Conservation (phyloP, 2,888 invertebrate genomes). For the Agrilus cyanescens region DNA sequence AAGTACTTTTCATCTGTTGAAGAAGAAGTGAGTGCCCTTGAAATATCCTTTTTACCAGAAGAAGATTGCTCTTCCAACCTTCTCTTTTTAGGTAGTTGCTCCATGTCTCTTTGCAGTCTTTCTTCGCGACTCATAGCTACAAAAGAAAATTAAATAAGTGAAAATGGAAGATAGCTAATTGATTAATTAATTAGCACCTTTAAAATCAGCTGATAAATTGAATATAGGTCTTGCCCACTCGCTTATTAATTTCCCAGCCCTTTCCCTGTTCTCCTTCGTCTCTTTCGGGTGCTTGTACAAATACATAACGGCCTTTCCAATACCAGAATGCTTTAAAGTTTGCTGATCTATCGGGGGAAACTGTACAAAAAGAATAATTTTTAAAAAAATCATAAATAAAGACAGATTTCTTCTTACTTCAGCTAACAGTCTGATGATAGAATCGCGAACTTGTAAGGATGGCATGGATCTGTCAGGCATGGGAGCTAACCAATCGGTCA, state of each 20-base stretch:
- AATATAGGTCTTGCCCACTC: conserved; percentile 99
- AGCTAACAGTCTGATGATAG: conserved; percentile 63
- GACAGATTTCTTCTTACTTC: conserved; percentile 47
- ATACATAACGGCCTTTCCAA: conserved; percentile 99
- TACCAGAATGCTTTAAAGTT: conserved; percentile 87
- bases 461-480: conserved; percentile 96
- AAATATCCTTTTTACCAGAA: conserved; percentile 45
- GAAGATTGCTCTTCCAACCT: conserved; percentile 38
- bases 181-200: conserved; percentile 37
- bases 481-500: conserved; percentile 97
- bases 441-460: conserved; percentile 83
- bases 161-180: too few relatives aligned
- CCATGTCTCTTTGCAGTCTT: conserved; percentile 81
- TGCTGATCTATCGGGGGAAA: conserved; percentile 84
- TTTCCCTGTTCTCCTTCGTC: conserved; percentile 80
- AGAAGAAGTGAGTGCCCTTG: conserved; percentile 45
- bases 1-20: conserved; percentile 45
- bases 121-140: conserved; percentile 84
- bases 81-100: conserved; percentile 59
- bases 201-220: conserved; percentile 86
- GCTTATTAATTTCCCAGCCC: conserved; percentile 85
- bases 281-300: conserved; percentile 98
- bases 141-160: conserved; percentile 7
- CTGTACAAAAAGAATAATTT: conserved; percentile 36
- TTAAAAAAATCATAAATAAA: background rate